Base-by-base conservation (phyloP, 2,113 vertebrate genomes). In the Zingel zingel region DNA sequence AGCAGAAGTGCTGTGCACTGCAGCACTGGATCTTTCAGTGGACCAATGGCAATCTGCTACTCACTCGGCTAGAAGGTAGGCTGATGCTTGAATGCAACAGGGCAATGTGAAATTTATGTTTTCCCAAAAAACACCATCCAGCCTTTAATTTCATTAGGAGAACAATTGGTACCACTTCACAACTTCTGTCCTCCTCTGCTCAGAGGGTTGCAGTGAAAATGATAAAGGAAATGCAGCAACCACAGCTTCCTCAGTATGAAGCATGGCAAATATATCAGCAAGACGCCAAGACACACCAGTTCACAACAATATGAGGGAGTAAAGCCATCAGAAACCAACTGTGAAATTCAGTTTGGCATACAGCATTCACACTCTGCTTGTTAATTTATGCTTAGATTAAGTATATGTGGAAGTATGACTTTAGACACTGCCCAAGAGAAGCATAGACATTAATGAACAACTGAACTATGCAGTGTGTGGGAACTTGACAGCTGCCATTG, bases 11-110 rank as follows among this genome's bases (percentile, higher is more conserved):
- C 84, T 97, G 95, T 71, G 83, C 97, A 64, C 97, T 99, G 91
- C 98, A 99, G 94, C 98, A 99, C 3, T 99, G 98, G 98, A 96
- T 99, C 67, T 97, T 97, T 83, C 97, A 98, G 91, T 99, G 98
- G 98, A 99, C 98, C n/a, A 98, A 96, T 0, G 97, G 98, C 84
- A 98, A 98, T 90, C 96, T 99, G 85, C 94, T 99, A 0, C 94
- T 99, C 87, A 98, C 97, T 0, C 96, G 95, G 21, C 82, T 99
- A 68, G 97, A 99, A 97, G 98, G 98, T 99, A 94, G 19, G 70
- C 3, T 8, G 16, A 53, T 19, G 19, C 25, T 6, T 48, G 19
- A 39, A 33, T 30, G 16, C n/a, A 81, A 50, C n/a, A 43, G 27
- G 71, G 15, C 23, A 16, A 51, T 19, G 18, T 5, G 9, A 63